These are phyloP conservation scores for Agrochola lota DNA, from an alignment of 2,888 invertebrate genomes.

Conservation along the genomic window DNA sequence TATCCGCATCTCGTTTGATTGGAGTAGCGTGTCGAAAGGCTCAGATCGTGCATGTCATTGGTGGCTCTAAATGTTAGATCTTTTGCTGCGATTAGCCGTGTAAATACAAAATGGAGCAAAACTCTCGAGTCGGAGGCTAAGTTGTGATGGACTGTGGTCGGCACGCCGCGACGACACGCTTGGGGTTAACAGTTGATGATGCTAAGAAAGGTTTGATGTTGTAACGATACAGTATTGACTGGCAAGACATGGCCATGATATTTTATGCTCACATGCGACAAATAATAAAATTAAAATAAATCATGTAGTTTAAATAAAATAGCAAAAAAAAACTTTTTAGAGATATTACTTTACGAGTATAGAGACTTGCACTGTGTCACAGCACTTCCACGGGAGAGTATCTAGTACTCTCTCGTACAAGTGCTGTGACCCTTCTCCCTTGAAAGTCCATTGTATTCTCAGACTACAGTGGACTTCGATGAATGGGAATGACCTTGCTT, in stretches of 20 bases:
- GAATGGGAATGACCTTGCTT: too few species aligned
- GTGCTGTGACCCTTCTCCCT: too few species aligned
- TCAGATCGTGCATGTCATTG: constrained; percentile 86
- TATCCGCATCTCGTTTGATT: constrained; percentile 66
- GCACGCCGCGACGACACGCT: constrained; percentile 13
- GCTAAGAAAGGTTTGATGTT: neutral
- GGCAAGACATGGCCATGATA: too few species aligned
- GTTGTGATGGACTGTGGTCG: constrained; percentile 20
- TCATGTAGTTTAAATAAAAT: too few species aligned
- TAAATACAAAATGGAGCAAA: constrained; percentile 78
- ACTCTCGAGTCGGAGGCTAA: constrained; percentile 41
- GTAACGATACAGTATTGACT: neutral
- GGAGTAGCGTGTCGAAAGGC: constrained; percentile 75
- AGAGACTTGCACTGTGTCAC: too few species aligned
- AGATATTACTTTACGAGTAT: too few species aligned
- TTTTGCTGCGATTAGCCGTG: constrained; percentile 84
- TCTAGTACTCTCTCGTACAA: too few species aligned
- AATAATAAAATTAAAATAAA: too few species aligned
- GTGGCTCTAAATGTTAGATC: constrained; percentile 81
- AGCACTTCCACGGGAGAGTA: too few species aligned
- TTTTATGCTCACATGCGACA: neutral
- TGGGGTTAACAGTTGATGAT: neutral
- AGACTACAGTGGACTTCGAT: too few species aligned
- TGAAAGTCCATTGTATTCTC: too few species aligned
- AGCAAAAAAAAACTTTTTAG: too few species aligned